Evolutionary conservation across 2,888 invertebrate genomes (phyloP).

Genomic region (Drosophila prostipennis): DNA sequence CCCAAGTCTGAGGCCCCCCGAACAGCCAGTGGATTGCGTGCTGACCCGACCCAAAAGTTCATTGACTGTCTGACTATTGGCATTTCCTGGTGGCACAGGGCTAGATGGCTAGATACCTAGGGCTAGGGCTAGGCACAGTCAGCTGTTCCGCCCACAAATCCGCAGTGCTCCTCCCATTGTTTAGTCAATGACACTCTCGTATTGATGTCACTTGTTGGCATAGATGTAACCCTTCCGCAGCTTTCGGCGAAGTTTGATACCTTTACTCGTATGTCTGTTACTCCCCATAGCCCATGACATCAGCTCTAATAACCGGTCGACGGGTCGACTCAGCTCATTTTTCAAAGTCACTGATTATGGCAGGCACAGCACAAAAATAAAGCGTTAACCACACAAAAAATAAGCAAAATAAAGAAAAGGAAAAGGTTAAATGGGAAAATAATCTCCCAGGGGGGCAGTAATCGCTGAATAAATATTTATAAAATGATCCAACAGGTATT

Average conservation of each 20-base stretch:
- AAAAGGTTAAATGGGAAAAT: slow-evolving; percentile 39
- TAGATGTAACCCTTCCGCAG: slow-evolving; percentile 35
- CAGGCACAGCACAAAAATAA: slow-evolving; percentile 19
- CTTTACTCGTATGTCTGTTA: slow-evolving; percentile 33
- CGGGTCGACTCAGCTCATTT: slow-evolving; percentile 55
- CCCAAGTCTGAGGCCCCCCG: slow-evolving; percentile 17
- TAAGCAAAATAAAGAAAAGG: slow-evolving; percentile 23
- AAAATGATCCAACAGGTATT: slow-evolving; percentile 56
- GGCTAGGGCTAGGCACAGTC: slow-evolving; percentile 10
- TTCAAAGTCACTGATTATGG: slow-evolving; percentile 65
- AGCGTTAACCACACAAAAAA: slow-evolving; percentile 44
- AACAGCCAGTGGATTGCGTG: slow-evolving; percentile 55
- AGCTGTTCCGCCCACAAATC: slow-evolving; percentile 50
- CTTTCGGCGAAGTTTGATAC: slow-evolving; percentile 45
- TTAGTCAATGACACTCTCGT: slow-evolving; percentile 60
- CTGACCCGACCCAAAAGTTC: slow-evolving; percentile 65
- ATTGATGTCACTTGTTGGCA: slow-evolving; percentile 54
- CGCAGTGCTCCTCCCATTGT: slow-evolving; percentile 47
- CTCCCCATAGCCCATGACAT: slow-evolving; percentile 60
- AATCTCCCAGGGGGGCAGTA: slow-evolving; percentile 7
- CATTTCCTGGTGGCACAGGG: slow-evolving; percentile 51
- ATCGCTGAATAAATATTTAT: slow-evolving; percentile 64
- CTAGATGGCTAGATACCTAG: background rate
- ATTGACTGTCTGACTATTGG: slow-evolving; percentile 68
- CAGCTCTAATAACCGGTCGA: slow-evolving; percentile 72